A percentile compares a stretch with the other conserved stretches of the same genome.
Conservation (phyloP, 2,113 vertebrate genomes). For the Siniperca chuatsi region DNA sequence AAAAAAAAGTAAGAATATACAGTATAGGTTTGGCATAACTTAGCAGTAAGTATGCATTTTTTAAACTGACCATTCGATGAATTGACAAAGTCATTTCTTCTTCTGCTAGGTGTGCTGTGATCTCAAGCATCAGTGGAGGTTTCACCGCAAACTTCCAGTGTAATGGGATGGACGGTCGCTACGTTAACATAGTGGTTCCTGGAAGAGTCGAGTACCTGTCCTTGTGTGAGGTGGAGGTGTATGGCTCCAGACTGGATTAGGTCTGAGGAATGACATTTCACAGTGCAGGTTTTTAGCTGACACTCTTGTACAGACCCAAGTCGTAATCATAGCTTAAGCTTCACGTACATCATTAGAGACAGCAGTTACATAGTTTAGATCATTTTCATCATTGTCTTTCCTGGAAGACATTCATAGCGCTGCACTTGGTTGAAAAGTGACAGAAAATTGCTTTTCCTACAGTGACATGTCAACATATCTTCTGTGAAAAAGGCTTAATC, state of each 20-base stretch:
- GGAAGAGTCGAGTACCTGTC: neutral
- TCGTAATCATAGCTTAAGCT: no score
- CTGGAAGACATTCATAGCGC: no score
- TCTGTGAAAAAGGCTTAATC: no score
- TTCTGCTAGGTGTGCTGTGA: conserved; percentile 50
- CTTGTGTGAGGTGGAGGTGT: conserved; percentile 57
- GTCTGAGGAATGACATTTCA: neutral
- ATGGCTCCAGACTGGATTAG: conserved; percentile 53
- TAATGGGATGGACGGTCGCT: conserved; percentile 60
- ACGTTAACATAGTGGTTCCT: conserved; percentile 39
- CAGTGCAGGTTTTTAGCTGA: neutral
- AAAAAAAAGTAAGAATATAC: no score
- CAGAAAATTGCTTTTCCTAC: no score
- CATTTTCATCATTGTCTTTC: no score
- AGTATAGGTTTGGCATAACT: neutral
- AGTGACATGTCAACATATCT: no score
- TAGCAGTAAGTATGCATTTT: neutral
- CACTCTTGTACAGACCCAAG: no score
- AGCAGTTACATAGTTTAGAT: no score
- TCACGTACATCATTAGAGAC: no score
- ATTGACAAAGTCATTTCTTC: neutral
- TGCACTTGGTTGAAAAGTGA: no score
- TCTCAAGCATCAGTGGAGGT: neutral
- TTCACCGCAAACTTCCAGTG: conserved; percentile 10
- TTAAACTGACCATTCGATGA: neutral